A percentile compares a stretch with the other conserved stretches of the same genome.
phyloP scores from a whole-genome alignment of 2,888 invertebrate species.

The Noctua janthe region DNA sequence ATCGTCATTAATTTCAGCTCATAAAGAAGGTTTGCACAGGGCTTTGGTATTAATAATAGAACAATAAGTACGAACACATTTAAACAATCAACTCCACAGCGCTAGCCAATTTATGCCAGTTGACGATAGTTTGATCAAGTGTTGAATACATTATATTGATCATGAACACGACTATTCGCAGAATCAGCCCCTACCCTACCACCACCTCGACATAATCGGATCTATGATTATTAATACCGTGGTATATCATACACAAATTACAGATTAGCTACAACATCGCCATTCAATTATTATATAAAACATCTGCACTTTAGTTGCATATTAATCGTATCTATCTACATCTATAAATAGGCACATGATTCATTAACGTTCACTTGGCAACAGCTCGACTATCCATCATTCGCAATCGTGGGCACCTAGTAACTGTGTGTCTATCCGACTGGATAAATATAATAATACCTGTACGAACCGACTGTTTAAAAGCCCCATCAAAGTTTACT shows the following conservation, averaged over 20 bases:
- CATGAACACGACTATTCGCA: constrained; percentile 47
- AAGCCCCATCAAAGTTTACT: constrained; percentile 74
- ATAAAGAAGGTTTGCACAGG: constrained; percentile 22
- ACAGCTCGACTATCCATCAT: constrained; percentile 68
- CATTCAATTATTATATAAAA: constrained; percentile 56
- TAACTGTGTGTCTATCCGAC: constrained; percentile 66
- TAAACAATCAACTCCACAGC: constrained; percentile 33
- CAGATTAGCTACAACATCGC: constrained; percentile 32
- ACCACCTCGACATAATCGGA: constrained; percentile 27
- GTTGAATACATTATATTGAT: constrained; percentile 56
- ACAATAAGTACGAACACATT: constrained; percentile 29
- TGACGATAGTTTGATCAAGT: constrained; percentile 52
- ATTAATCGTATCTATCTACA: constrained; percentile 50
- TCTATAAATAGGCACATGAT: constrained; percentile 59
- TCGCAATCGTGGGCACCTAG: constrained; percentile 63
- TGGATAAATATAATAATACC: constrained; percentile 62
- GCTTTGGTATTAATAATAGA: constrained; percentile 23
- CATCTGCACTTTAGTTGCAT: constrained; percentile 58
- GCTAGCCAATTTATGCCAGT: constrained; percentile 41
- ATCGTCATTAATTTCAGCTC: constrained; percentile 29
- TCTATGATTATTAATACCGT: constrained; percentile 47
- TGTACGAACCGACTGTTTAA: constrained; percentile 65
- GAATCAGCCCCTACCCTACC: constrained; percentile 29
- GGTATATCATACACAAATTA: constrained; percentile 43
- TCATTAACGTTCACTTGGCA: constrained; percentile 66